Conservation (phyloP, 2,888 invertebrate genomes). For the Microdon myrmicae region DNA sequence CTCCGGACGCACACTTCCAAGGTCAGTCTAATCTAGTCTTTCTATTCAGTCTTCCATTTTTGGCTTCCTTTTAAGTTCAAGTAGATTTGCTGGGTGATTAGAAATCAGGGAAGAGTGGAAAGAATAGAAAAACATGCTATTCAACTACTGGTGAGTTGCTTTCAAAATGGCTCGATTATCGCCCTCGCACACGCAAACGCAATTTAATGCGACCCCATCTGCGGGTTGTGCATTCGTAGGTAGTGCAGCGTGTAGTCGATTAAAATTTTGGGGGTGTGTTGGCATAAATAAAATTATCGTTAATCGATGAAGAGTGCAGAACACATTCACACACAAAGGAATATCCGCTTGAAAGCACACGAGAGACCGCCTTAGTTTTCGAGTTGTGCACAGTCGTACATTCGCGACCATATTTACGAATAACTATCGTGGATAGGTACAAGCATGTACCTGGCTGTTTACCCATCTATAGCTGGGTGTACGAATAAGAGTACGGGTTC, state of each 20-base stretch:
- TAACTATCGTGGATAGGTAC: neutral
- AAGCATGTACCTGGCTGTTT: neutral
- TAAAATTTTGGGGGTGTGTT: conserved; percentile 25
- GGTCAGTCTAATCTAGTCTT: conserved; percentile 79
- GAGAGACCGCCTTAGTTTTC: neutral
- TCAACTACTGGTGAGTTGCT: too few species aligned
- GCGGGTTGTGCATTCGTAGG: too few species aligned
- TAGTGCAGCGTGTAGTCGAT: too few species aligned
- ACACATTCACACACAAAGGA: neutral
- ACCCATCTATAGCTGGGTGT: neutral
- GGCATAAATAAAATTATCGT: conserved; percentile 20
- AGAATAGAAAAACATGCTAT: too few species aligned
- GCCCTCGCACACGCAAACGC: too few species aligned
- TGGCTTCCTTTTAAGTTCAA: conserved; percentile 5
- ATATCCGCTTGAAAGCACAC: neutral
- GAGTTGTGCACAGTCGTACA: neutral
- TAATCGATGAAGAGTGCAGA: conserved; percentile 7
- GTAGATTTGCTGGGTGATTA: neutral
- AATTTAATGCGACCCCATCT: neutral
- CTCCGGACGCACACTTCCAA: conserved; percentile 95
- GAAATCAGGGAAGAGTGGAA: too few species aligned
- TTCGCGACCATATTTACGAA: conserved; percentile 20
- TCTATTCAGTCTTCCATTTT: conserved; percentile 19
- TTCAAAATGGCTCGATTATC: conserved; percentile 17
- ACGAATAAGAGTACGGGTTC: neutral